These are phyloP conservation scores for Pongo pygmaeus DNA, from an alignment of 2,113 vertebrate species.

Conservation along the genomic window DNA sequence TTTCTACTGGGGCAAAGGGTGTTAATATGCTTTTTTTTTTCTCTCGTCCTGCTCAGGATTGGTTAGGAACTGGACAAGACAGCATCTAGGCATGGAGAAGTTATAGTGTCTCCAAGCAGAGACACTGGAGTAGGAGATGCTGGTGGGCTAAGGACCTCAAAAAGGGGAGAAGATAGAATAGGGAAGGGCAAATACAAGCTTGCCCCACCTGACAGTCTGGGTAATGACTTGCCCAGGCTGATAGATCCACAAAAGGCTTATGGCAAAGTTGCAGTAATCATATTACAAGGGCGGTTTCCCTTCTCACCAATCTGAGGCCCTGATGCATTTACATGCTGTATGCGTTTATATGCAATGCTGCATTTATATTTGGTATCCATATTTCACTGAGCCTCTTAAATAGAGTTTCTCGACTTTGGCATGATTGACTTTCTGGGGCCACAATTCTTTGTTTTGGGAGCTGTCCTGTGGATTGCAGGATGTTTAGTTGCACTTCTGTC, in stretches of 20 bases:
- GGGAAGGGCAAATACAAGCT: neutral
- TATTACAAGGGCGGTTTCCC: rapidly evolving
- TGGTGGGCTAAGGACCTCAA: neutral
- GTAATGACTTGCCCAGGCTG: neutral
- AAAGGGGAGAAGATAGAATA: neutral
- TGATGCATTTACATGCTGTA: neutral
- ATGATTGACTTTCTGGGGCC: neutral
- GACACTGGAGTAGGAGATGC: too few species aligned
- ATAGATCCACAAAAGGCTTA: neutral
- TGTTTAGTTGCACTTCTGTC: neutral
- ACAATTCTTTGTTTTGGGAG: neutral
- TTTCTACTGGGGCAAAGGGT: neutral
- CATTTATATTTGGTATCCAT: neutral
- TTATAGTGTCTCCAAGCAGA: neutral
- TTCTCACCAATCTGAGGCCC: neutral
- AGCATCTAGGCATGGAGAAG: neutral
- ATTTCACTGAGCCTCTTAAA: neutral
- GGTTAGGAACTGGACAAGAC: neutral
- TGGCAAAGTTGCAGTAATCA: neutral
- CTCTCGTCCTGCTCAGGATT: neutral
- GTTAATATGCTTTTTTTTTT: neutral
- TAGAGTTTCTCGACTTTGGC: neutral
- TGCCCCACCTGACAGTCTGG: neutral
- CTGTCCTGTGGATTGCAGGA: neutral
- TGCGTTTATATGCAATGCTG: neutral